phyloP scores from a whole-genome alignment of 2,797 vertebrate species.

The Natrix natrix region DNA sequence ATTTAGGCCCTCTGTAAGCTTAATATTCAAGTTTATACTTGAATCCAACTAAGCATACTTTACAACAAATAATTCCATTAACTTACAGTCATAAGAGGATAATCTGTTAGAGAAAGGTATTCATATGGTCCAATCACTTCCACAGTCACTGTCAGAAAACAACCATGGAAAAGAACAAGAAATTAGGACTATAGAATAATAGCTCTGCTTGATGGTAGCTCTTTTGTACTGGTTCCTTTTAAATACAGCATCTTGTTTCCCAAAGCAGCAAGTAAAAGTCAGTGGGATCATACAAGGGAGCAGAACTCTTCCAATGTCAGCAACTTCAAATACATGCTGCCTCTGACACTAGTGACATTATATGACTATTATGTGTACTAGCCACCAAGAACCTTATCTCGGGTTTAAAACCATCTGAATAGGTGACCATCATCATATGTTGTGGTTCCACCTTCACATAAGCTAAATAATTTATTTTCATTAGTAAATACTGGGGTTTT shows the following conservation, averaged over 20 bases:
- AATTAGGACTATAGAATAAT: not conserved
- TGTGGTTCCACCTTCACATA: not conserved
- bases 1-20: not conserved
- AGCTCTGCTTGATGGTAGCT: not conserved
- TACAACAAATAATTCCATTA: constrained; percentile 35
- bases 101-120: constrained; percentile 91
- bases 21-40: not conserved
- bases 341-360: not conserved
- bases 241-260: not conserved
- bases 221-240: not conserved
- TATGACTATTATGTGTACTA: not conserved
- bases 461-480: not conserved
- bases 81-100: constrained; percentile 94
- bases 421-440: not conserved
- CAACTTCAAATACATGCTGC: not conserved
- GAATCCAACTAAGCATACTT: not conserved
- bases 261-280: not conserved
- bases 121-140: constrained; percentile 90
- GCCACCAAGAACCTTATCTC: not conserved
- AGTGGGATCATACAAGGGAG: not conserved
- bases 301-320: not conserved
- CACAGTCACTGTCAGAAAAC: constrained; percentile 82
- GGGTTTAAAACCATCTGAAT: not conserved
- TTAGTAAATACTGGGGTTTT: not conserved
- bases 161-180: constrained; percentile 47